phyloP scores from a whole-genome alignment of 2,888 invertebrate species.

The Dynastes hyllus region DNA sequence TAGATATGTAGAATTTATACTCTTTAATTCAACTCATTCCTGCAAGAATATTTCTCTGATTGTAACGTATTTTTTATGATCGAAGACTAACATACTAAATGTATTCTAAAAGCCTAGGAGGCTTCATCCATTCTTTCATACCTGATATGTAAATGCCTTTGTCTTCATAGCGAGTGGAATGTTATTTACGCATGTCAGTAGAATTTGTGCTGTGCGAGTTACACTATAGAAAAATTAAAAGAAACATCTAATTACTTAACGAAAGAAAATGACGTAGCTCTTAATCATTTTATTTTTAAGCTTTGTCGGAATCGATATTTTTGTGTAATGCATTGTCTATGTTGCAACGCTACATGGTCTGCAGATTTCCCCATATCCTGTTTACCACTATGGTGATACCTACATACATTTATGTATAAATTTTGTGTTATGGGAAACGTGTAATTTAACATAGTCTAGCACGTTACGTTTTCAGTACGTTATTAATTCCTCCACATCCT shows the following conservation, averaged over 20 bases:
- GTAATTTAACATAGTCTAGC: no score
- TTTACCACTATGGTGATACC: neutral
- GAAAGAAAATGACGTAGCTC: neutral
- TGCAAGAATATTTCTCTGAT: no score
- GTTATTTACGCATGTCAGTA: neutral
- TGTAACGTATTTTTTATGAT: no score
- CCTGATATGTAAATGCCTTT: neutral
- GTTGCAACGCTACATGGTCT: neutral
- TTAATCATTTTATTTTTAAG: conserved; percentile 1
- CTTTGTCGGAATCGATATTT: neutral
- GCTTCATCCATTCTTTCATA: neutral
- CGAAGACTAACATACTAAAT: neutral
- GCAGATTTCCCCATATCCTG: neutral
- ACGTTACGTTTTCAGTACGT: neutral
- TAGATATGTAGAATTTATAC: no score
- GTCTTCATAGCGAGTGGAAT: neutral
- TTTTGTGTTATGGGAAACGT: no score
- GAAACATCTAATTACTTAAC: neutral
- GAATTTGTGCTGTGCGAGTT: neutral
- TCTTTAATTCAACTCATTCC: no score
- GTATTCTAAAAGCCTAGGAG: neutral
- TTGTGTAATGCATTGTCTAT: neutral
- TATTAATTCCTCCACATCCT: neutral
- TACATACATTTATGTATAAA: neutral
- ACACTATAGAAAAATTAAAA: neutral